phyloP scores from a whole-genome alignment of 2,888 invertebrate species.

The Diplolepis rosae region DNA sequence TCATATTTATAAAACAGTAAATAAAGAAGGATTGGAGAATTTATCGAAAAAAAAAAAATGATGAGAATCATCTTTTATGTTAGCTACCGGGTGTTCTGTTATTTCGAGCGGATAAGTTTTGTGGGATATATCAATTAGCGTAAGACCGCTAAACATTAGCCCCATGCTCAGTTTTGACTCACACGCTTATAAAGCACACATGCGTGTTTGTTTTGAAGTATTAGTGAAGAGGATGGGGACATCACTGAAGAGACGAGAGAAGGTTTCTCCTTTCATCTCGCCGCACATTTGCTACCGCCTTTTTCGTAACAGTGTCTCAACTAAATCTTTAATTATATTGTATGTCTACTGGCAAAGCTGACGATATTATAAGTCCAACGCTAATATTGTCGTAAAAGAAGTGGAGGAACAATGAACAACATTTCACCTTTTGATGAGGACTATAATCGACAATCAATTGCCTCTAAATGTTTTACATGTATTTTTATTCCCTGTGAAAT shows the following conservation, averaged over 20 bases:
- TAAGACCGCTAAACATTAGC: constrained; percentile 48
- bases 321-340: background rate
- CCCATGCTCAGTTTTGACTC: background rate
- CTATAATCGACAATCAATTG: constrained; percentile 2
- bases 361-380: constrained; percentile 12
- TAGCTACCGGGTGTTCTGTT: constrained; percentile 52
- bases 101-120: constrained; percentile 33
- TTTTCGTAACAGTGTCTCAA: constrained; percentile 18
- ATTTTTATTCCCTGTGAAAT: background rate
- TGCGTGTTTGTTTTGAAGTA: background rate
- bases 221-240: constrained; percentile 3
- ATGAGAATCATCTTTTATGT: no score
- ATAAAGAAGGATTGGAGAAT: no score
- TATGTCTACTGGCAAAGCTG: constrained; percentile 30
- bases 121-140: constrained; percentile 53
- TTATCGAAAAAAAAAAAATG: no score
- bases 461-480: background rate
- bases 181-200: constrained; percentile 2
- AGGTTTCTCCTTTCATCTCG: constrained; percentile 55
- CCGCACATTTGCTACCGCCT: constrained; percentile 42
- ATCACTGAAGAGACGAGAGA: constrained; percentile 24
- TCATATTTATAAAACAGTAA: no score
- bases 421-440: background rate
- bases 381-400: constrained; percentile 16
- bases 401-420: background rate